A percentile compares a stretch with the other conserved stretches of the same genome.
These are phyloP conservation scores for Chiloscyllium punctatum DNA, from an alignment of 2,797 vertebrate species.

Conservation along the genomic window DNA sequence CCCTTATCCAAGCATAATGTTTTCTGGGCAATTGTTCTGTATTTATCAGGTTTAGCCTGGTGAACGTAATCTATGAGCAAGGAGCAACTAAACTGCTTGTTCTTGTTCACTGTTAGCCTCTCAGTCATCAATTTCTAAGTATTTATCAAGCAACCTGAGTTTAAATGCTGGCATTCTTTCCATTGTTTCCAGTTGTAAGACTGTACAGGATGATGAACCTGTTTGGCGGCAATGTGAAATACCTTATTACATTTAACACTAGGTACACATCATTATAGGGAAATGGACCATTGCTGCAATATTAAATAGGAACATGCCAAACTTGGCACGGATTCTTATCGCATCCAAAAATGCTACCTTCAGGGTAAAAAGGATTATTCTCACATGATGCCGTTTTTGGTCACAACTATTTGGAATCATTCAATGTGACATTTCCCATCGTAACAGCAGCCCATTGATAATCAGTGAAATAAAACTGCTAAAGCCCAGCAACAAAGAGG, in stretches of 20 bases:
- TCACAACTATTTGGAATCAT: neutral
- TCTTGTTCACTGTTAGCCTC: neutral
- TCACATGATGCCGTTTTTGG: neutral
- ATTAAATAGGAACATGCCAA: neutral
- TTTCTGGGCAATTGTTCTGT: neutral
- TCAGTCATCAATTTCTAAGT: neutral
- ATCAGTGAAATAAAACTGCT: neutral
- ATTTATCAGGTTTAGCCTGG: neutral
- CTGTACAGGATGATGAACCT: too few relatives aligned
- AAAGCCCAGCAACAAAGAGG: neutral
- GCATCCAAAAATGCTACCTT: neutral
- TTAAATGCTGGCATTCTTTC: neutral
- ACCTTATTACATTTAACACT: neutral
- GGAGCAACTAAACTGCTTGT: too few relatives aligned
- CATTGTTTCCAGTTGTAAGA: neutral
- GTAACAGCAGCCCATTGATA: neutral
- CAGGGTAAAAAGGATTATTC: too few relatives aligned
- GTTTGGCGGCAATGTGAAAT: neutral
- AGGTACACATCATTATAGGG: neutral
- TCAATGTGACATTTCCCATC: neutral
- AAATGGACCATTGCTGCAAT: neutral
- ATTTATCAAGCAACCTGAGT: neutral
- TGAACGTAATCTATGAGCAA: neutral
- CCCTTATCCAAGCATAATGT: neutral
- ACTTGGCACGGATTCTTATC: neutral